phyloP scores from a whole-genome alignment of 2,888 invertebrate genomes.

The Apodemia duryi region DNA sequence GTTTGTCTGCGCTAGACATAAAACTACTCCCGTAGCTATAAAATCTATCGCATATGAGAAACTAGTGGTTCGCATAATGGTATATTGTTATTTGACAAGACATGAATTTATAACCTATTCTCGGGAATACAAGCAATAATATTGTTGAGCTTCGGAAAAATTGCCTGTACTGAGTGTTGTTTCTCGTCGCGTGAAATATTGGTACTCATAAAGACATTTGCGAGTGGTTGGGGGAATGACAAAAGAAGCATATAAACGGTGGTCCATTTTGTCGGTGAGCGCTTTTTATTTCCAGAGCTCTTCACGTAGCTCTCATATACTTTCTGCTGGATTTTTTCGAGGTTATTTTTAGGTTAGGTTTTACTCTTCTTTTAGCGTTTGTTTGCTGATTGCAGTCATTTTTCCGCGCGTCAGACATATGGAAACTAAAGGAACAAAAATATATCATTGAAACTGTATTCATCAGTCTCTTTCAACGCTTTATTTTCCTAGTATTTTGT shows the following conservation, averaged over 20 bases:
- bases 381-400: constrained; percentile 9
- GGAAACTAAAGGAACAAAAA: constrained; percentile 3
- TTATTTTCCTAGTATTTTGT: neutral
- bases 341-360: constrained; percentile 14
- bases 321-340: constrained; percentile 9
- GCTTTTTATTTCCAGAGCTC: constrained; percentile 30
- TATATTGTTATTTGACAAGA: constrained; percentile 14
- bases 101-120: constrained; percentile 16
- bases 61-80: constrained; percentile 14
- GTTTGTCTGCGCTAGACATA: neutral
- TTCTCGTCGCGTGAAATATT: constrained; percentile 30
- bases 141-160: constrained; percentile 18
- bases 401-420: neutral
- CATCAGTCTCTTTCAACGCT: neutral
- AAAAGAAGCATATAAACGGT: constrained; percentile 37
- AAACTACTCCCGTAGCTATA: constrained; percentile 11
- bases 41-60: constrained; percentile 9
- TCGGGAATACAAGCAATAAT: constrained; percentile 13
- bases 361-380: constrained; percentile 1
- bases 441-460: neutral
- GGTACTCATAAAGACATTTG: constrained; percentile 36
- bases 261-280: constrained; percentile 43
- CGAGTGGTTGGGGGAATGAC: constrained; percentile 33
- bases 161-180: constrained; percentile 24
- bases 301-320: constrained; percentile 20